Conservation (phyloP, 2,113 vertebrate genomes). For the Phalacrocorax aristotelis region DNA sequence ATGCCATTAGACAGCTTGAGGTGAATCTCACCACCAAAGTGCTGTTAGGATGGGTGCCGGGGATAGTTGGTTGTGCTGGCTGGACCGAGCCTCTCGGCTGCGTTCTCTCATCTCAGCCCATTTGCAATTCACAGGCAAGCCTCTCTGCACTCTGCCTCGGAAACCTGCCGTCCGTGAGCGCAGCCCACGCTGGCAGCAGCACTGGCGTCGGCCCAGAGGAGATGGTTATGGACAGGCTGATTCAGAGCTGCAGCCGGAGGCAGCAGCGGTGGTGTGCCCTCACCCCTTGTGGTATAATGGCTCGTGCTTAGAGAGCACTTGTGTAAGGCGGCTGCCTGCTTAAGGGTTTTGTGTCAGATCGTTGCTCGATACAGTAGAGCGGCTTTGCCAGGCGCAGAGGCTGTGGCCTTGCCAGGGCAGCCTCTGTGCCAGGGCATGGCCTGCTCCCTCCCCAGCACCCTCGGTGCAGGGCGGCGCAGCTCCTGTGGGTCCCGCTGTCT, state of each 20-base stretch:
- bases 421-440: neutral
- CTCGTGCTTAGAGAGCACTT: neutral
- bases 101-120: rapidly evolving
- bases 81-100: neutral
- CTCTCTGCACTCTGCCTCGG: rapidly evolving
- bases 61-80: neutral
- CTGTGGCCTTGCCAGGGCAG: neutral
- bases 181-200: rapidly evolving
- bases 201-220: neutral
- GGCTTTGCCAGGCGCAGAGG: neutral
- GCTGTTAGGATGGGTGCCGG: neutral
- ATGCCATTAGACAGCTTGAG: neutral
- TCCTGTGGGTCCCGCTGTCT: rapidly evolving
- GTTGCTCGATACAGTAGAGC: rapidly evolving
- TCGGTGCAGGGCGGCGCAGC: neutral
- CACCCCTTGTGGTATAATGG: rapidly evolving
- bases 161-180: rapidly evolving
- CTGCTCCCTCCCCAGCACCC: neutral
- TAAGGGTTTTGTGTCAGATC: neutral
- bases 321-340: rapidly evolving
- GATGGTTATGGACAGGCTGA: neutral
- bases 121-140: rapidly evolving
- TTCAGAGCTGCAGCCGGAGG: neutral
- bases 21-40: rapidly evolving
- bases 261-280: neutral